phyloP scores from a whole-genome alignment of 2,797 vertebrate genomes.

The Oreortyx pictus region DNA sequence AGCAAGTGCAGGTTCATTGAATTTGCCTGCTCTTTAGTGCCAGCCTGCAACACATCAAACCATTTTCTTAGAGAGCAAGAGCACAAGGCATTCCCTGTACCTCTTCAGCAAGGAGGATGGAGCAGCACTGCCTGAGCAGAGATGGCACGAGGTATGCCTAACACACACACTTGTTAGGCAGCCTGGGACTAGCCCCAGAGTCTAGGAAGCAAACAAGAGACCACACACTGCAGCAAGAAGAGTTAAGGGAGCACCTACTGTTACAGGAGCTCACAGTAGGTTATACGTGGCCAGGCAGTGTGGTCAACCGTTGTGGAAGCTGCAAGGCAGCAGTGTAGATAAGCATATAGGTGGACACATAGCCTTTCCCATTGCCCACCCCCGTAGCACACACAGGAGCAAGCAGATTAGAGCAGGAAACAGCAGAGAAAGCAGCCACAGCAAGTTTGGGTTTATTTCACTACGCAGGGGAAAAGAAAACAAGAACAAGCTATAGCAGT shows the following conservation, averaged over 20 bases:
- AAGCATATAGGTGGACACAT: neutral
- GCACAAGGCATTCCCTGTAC: neutral
- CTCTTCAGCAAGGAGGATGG: neutral
- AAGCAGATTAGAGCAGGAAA: conserved; percentile 51
- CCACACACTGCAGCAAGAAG: neutral
- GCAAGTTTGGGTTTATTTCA: conserved; percentile 56
- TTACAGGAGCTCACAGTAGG: neutral
- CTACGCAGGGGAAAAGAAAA: neutral
- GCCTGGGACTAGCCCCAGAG: neutral
- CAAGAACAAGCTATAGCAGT: conserved; percentile 18
- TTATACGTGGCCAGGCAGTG: neutral
- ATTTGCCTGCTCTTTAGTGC: neutral
- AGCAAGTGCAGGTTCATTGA: too few species aligned
- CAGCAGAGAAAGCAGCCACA: conserved; percentile 48
- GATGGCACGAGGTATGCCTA: rapidly evolving
- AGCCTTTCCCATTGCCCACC: neutral
- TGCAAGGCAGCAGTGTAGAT: neutral
- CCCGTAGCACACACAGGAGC: neutral
- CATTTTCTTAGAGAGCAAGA: neutral
- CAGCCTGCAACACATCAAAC: neutral
- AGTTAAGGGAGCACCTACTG: neutral
- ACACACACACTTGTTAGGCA: rapidly evolving
- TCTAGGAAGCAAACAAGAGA: neutral
- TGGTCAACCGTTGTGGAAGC: neutral
- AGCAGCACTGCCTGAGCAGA: neutral